Conservation (phyloP, 2,113 vertebrate genomes). For the Psilopsiagon aurifrons region DNA sequence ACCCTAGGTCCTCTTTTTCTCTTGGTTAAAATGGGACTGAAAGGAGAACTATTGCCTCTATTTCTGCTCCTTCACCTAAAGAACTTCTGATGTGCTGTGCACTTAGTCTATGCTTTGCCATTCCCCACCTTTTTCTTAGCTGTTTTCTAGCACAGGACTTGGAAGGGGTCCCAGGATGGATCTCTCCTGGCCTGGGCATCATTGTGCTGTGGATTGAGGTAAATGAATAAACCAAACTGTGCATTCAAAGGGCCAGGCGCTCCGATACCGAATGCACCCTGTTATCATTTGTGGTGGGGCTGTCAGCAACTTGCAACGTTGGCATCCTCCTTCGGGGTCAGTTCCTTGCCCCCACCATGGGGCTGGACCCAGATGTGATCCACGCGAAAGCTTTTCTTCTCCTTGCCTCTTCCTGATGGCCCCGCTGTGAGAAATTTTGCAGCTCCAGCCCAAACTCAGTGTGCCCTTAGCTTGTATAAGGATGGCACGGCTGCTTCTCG, state of each 20-base stretch:
- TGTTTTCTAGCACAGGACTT: neutral
- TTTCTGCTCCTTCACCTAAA: neutral
- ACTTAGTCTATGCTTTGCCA: neutral
- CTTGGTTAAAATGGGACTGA: neutral
- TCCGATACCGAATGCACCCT: fast-evolving
- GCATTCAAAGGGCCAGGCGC: neutral
- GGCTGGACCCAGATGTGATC: neutral
- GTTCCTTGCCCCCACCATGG: neutral
- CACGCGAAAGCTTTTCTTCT: fast-evolving
- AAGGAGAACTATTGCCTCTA: neutral
- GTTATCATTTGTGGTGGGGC: neutral
- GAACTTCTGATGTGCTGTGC: neutral
- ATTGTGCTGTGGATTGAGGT: fast-evolving
- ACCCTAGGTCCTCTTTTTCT: neutral
- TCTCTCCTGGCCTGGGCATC: neutral
- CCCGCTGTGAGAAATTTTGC: neutral
- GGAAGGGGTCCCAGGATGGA: neutral
- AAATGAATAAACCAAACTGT: neutral
- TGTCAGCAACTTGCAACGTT: neutral
- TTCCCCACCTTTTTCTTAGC: neutral
- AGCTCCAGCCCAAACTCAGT: neutral
- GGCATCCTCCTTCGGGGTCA: neutral
- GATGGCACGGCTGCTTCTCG: neutral
- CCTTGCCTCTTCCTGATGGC: neutral
- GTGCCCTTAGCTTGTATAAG: neutral